Base-by-base conservation (phyloP, 2,797 vertebrate species). In the Smutsia gigantea region DNA sequence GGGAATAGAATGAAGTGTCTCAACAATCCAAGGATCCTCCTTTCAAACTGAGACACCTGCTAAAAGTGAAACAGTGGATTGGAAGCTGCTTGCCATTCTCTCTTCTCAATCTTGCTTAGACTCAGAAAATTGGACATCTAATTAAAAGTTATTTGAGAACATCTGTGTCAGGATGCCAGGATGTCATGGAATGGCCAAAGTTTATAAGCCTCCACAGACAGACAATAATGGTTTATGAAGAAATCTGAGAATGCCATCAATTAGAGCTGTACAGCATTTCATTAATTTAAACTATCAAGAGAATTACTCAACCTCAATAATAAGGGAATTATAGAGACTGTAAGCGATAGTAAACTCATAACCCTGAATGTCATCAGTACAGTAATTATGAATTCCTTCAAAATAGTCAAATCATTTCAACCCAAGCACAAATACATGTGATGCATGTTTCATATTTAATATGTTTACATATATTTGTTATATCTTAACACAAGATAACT, bases 141-240 rank as follows among this genome's bases (percentile, higher is more conserved):
- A 94, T 83, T 94, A 85, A 96, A 97, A 96, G 88, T 87, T 78
- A 93, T 92, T 95, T 95, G 37, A 88, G 85, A 94, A 85, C 61
- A 87, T 96, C 82, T 90, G 42, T 95, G 61, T 89, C 34, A 87
- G 72, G 66, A 75, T 74, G 55, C 19, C 57, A 85, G 71, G 57
- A 88, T 49, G 57, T 19, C n/a, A 51, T 34, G 61, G 84, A 63
- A 68, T 55, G 74, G 29, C 51, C 46, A 72, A 75, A 88, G 66
- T 83, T 90, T 93, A 34, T 53, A 63, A 82, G 25, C 17, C 71
- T 77, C 93, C 42, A 15, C 29, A 34, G 93, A 79, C 25, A 84
- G 87, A 85, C 0, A 82, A 75, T 74, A 88, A 92, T 39, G 31
- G 51, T 63, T 93, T 88, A 85, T 87, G 57, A 92, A 74, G 88